phyloP scores from a whole-genome alignment of 2,113 vertebrate species.

The Phrynosoma blainvillii region DNA sequence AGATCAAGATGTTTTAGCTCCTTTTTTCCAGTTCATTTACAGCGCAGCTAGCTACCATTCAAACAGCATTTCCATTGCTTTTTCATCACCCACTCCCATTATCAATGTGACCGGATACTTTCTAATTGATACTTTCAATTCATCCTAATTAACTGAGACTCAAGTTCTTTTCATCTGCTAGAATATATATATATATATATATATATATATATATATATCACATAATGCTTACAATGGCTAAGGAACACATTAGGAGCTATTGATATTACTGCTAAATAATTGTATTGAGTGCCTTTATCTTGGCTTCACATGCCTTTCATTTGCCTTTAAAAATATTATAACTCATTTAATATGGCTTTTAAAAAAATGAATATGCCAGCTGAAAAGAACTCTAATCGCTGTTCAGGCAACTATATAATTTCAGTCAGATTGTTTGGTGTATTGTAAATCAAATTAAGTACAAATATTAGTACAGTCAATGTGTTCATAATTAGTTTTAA shows the following conservation, averaged over 20 bases:
- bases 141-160: constrained; percentile 82
- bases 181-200: constrained; percentile 30
- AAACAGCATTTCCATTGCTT: background rate
- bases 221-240: constrained; percentile 45
- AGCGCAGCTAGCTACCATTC: background rate
- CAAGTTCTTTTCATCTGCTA: constrained; percentile 68
- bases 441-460: constrained; percentile 75
- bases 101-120: constrained; percentile 41
- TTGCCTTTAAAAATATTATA: constrained; percentile 69
- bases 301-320: constrained; percentile 64
- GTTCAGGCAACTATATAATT: constrained; percentile 60
- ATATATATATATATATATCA: background rate
- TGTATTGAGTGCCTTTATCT: constrained; percentile 66
- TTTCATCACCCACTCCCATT: constrained; percentile 35
- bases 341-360: constrained; percentile 67
- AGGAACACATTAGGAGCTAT: constrained; percentile 54
- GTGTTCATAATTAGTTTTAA: constrained; percentile 73
- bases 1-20: background rate
- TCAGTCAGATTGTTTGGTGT: constrained; percentile 68
- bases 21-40: rapidly evolving
- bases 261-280: constrained; percentile 66
- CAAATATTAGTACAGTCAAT: constrained; percentile 71
- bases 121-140: constrained; percentile 80
- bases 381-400: constrained; percentile 64
- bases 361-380: constrained; percentile 61